These are phyloP conservation scores for Lycodopsis pacificus DNA, from an alignment of 2,797 vertebrate species.

Conservation along the genomic window DNA sequence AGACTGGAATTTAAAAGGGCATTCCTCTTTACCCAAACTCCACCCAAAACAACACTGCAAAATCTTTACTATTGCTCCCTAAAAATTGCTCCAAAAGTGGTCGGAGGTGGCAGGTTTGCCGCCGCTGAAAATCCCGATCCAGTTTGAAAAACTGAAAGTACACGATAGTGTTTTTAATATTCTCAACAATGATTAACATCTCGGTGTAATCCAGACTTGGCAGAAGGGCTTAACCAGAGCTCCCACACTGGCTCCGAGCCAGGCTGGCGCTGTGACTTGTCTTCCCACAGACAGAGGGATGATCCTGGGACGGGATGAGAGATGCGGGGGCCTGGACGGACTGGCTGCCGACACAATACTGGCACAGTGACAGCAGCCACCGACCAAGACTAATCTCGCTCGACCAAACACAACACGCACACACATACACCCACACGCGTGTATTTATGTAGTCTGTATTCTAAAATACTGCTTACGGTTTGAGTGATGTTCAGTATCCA, in stretches of 20 bases:
- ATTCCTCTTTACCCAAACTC: slow-evolving; percentile 62
- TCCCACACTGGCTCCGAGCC: slow-evolving; percentile 74
- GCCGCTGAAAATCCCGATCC: slow-evolving; percentile 19
- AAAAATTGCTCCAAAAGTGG: neutral
- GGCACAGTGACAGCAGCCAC: slow-evolving; percentile 80
- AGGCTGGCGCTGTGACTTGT: slow-evolving; percentile 77
- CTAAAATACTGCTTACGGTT: neutral
- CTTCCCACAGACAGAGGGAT: slow-evolving; percentile 81
- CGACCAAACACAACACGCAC: slow-evolving; percentile 44
- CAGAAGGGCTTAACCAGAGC: slow-evolving; percentile 71
- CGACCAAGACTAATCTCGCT: slow-evolving; percentile 75
- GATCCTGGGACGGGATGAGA: slow-evolving; percentile 75
- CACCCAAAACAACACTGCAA: slow-evolving; percentile 44
- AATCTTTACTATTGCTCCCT: neutral
- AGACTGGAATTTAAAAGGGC: slow-evolving; percentile 64
- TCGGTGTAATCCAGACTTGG: slow-evolving; percentile 77
- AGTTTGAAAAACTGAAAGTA: slow-evolving; percentile 53
- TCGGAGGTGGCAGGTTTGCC: slow-evolving; percentile 16
- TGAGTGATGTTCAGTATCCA: neutral
- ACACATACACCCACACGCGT: neutral
- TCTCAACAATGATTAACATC: slow-evolving; percentile 71
- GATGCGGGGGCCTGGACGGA: slow-evolving; percentile 74
- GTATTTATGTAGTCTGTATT: neutral
- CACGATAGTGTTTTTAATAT: slow-evolving; percentile 65
- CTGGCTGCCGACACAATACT: slow-evolving; percentile 85